Evolutionary conservation across 2,113 vertebrate genomes (phyloP).

Genomic region (Lontra canadensis): DNA sequence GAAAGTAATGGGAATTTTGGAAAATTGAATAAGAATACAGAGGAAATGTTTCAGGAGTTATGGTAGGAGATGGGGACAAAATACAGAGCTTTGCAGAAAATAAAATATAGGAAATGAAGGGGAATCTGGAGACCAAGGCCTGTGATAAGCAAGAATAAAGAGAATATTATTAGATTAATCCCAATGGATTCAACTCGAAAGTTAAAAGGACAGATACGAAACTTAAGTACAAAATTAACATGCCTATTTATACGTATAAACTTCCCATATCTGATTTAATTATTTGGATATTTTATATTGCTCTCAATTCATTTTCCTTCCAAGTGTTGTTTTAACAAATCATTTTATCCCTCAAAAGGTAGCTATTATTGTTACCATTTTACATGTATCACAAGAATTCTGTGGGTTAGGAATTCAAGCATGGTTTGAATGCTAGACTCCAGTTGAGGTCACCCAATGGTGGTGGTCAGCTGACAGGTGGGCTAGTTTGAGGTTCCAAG

Average conservation of each 20-base stretch:
- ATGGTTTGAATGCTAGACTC: neutral
- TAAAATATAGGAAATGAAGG: neutral
- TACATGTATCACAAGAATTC: neutral
- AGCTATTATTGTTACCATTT: neutral
- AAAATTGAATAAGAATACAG: neutral
- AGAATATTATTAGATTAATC: neutral
- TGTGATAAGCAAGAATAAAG: neutral
- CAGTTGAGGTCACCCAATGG: neutral
- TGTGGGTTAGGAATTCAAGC: neutral
- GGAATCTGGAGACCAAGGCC: neutral
- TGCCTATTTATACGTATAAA: neutral
- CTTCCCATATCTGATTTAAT: neutral
- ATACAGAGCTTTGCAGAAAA: neutral
- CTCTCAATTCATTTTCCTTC: neutral
- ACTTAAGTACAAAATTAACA: neutral
- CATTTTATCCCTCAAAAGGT: neutral
- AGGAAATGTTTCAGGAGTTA: neutral
- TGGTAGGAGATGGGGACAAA: neutral
- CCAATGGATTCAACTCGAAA: neutral
- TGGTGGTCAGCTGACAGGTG: neutral
- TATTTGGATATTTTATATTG: neutral
- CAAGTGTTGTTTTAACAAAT: neutral
- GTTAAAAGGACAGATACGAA: neutral
- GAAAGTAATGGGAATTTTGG: neutral
- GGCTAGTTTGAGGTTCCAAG: neutral